Evolutionary conservation across 2,888 invertebrate species (phyloP).

Genomic region (Drosophila borborema): DNA sequence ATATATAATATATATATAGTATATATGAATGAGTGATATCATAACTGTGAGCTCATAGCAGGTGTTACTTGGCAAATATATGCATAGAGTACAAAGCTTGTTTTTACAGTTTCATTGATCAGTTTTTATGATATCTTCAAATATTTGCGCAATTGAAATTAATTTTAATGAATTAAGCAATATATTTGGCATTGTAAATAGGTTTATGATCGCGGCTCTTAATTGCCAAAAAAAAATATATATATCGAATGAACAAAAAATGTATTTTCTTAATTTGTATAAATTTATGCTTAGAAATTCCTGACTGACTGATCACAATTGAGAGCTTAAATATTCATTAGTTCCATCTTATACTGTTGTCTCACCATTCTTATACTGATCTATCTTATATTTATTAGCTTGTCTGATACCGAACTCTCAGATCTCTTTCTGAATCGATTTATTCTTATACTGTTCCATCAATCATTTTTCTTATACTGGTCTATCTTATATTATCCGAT

Average conservation of each 20-base stretch:
- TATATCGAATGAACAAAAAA: not conserved
- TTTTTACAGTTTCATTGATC: slow-evolving; percentile 6
- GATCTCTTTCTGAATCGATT: too few relatives aligned
- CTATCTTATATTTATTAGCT: not conserved
- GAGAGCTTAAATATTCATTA: not conserved
- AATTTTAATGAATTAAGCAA: slow-evolving; percentile 11
- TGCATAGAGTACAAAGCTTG: slow-evolving; percentile 1
- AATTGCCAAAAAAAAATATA: slow-evolving; percentile 7
- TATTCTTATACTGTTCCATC: too few relatives aligned
- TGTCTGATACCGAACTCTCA: not conserved
- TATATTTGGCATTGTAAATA: slow-evolving; percentile 15
- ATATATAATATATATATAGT: not conserved
- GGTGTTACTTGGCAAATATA: slow-evolving; percentile 5
- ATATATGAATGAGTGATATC: slow-evolving; percentile 49
- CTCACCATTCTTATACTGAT: not conserved
- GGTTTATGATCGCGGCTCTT: slow-evolving; percentile 6
- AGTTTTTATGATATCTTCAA: slow-evolving; percentile 1
- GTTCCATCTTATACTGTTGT: not conserved
- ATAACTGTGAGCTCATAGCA: slow-evolving; percentile 58
- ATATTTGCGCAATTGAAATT: slow-evolving; percentile 25
- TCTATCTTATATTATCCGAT: too few relatives aligned
- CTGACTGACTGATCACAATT: not conserved
- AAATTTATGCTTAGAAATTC: not conserved
- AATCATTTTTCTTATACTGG: not conserved
- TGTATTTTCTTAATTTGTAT: too few relatives aligned